These are phyloP conservation scores for Heterodera schachtii DNA, from an alignment of 1,140 invertebrate species.

Conservation along the genomic window DNA sequence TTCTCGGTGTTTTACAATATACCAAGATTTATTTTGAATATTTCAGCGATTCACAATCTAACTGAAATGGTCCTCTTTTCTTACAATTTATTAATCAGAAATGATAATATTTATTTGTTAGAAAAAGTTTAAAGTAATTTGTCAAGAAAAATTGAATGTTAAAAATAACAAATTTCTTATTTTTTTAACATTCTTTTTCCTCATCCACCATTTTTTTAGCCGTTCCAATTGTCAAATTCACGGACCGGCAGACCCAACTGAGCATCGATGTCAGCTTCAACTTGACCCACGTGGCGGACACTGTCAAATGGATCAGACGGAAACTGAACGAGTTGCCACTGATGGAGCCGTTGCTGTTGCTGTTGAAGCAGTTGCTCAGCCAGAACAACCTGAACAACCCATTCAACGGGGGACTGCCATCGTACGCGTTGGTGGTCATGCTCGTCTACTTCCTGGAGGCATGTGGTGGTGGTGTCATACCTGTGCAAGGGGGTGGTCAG, in stretches of 20 bases:
- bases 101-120: too few relatives aligned
- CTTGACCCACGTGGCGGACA: neutral
- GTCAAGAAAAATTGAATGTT: neutral
- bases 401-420: conserved; percentile 96
- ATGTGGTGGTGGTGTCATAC: conserved; percentile 66
- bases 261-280: conserved; percentile 51
- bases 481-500: too few relatives aligned
- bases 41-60: too few relatives aligned
- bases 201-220: conserved; percentile 31
- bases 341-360: conserved; percentile 35
- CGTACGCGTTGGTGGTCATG: conserved; percentile 96
- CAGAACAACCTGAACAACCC: conserved; percentile 97
- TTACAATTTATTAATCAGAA: too few relatives aligned
- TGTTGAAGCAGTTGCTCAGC: conserved; percentile 66
- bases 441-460: conserved; percentile 92
- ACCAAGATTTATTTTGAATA: too few relatives aligned
- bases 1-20: too few relatives aligned
- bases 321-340: conserved; percentile 18
- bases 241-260: conserved; percentile 37
- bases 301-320: conserved; percentile 35
- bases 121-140: too few relatives aligned
- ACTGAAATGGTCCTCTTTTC: too few relatives aligned
- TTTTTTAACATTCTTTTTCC: neutral
- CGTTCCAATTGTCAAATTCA: conserved; percentile 42
- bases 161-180: neutral